Conservation (phyloP, 2,797 vertebrate genomes). For the Chloroceryle inda region DNA sequence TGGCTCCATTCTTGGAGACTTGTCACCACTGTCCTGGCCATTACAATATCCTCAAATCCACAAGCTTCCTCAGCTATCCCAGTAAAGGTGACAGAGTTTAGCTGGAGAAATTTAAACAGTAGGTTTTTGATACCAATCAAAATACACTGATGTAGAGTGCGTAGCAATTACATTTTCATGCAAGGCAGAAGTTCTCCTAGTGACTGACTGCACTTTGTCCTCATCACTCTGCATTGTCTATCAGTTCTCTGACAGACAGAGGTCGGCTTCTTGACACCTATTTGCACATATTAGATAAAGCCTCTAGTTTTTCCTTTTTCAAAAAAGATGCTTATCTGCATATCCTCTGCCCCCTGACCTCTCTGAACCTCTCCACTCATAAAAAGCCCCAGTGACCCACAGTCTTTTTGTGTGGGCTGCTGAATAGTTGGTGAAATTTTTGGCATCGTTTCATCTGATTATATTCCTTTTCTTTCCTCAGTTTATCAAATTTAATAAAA, state of each 20-base stretch:
- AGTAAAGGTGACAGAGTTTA: not conserved
- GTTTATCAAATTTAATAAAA: not conserved
- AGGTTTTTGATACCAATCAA: not conserved
- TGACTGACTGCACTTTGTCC: not conserved
- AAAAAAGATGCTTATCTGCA: not conserved
- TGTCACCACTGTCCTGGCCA: not conserved
- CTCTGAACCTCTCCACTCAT: not conserved
- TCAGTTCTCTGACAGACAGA: not conserved
- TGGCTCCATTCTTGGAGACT: not conserved
- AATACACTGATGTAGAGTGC: not conserved
- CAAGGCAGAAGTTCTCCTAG: not conserved
- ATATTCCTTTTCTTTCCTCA: not conserved
- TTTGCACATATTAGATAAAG: not conserved
- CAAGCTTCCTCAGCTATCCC: not conserved
- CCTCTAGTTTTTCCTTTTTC: not conserved
- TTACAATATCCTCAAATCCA: not conserved
- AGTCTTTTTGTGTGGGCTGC: not conserved
- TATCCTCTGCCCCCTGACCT: not conserved
- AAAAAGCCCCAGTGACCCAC: not conserved
- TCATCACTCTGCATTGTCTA: rapidly evolving
- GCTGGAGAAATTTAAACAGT: not conserved
- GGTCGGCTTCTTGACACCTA: not conserved
- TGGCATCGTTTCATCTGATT: not conserved
- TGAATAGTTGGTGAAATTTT: not conserved
- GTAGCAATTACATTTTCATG: not conserved